Evolutionary conservation across 2,797 vertebrate genomes (phyloP).

Genomic region (Sebastes diaconus): DNA sequence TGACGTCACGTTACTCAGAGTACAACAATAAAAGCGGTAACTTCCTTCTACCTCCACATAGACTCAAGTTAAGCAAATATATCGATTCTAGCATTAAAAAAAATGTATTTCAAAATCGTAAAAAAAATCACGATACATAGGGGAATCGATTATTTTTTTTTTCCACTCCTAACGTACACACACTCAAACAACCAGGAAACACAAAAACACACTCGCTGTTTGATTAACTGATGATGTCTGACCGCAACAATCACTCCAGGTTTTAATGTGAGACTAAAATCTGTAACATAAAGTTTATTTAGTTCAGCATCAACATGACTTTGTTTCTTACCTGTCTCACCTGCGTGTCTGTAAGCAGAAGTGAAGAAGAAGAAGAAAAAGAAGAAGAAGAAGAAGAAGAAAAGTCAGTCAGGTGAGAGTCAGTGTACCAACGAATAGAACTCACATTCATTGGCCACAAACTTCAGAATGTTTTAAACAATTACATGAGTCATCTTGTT

Average conservation of each 20-base stretch:
- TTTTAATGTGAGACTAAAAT: background rate
- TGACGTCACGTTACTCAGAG: too few species aligned
- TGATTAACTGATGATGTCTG: background rate
- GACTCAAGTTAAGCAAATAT: too few species aligned
- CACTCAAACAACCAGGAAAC: too few species aligned
- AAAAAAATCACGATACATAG: too few species aligned
- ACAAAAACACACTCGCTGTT: background rate
- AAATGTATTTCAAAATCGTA: too few species aligned
- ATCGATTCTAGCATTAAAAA: too few species aligned
- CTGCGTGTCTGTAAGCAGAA: slow-evolving; percentile 52
- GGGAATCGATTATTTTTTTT: too few species aligned
- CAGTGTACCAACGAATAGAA: background rate
- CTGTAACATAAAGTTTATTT: background rate
- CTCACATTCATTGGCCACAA: background rate
- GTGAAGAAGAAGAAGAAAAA: slow-evolving; percentile 87
- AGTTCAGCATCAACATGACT: background rate
- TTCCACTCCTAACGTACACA: too few species aligned
- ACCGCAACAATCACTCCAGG: background rate
- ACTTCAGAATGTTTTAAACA: background rate
- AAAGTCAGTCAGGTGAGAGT: slow-evolving; percentile 79
- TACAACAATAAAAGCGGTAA: too few species aligned
- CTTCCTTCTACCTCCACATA: too few species aligned
- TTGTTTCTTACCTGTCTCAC: background rate
- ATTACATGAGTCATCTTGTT: background rate
- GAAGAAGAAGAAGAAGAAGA: slow-evolving; percentile 92